Conservation (phyloP, 2,113 vertebrate species). For the Panurus biarmicus region DNA sequence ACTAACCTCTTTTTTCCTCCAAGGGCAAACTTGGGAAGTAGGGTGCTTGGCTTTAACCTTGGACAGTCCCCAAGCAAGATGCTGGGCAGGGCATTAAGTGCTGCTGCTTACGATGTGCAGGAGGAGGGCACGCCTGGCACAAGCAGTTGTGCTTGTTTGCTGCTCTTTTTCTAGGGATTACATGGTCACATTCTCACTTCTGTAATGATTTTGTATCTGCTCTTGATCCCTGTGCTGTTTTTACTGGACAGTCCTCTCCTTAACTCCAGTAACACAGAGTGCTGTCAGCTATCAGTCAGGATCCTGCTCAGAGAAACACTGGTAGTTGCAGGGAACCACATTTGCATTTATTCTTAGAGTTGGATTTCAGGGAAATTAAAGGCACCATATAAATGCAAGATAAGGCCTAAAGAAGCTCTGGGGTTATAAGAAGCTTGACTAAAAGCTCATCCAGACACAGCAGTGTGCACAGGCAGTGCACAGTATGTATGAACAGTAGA, state of each 20-base stretch:
- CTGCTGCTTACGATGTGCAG: neutral
- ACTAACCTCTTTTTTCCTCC: neutral
- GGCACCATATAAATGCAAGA: neutral
- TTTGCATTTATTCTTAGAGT: neutral
- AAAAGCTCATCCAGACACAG: neutral
- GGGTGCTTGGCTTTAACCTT: neutral
- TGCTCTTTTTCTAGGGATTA: neutral
- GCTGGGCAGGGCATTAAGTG: neutral
- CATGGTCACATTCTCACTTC: neutral
- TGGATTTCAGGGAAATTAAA: neutral
- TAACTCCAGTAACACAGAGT: neutral
- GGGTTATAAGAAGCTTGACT: neutral
- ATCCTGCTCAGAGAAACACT: neutral
- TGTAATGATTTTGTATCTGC: neutral
- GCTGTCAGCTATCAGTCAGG: neutral
- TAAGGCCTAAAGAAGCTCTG: neutral
- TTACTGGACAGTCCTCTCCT: neutral
- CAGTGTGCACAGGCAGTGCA: neutral
- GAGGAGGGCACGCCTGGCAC: neutral
- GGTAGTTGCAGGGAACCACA: neutral
- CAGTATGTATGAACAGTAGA: neutral
- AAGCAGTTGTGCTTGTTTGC: neutral
- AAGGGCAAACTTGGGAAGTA: neutral
- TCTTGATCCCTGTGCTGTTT: neutral
- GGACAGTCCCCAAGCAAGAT: neutral